phyloP scores from a whole-genome alignment of 2,888 invertebrate species.

The Diarsia mendica region DNA sequence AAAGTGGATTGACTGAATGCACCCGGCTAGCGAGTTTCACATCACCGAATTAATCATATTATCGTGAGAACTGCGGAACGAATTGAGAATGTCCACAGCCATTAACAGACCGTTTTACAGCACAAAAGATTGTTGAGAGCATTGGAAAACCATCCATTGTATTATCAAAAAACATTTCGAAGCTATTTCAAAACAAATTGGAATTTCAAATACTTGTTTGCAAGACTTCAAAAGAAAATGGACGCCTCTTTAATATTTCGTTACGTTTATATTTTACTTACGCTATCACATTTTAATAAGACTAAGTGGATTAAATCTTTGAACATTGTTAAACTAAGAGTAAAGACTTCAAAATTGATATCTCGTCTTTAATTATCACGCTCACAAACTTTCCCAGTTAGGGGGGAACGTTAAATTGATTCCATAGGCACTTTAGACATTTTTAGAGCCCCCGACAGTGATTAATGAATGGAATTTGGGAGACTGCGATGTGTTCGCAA shows the following conservation, averaged over 20 bases:
- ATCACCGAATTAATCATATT: conserved; percentile 43
- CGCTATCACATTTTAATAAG: conserved; percentile 60
- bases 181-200: conserved; percentile 21
- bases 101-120: conserved; percentile 14
- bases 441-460: conserved; percentile 88
- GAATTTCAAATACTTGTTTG: conserved; percentile 16
- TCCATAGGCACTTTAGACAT: conserved; percentile 86
- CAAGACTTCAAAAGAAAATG: conserved; percentile 31
- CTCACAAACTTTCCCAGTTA: conserved; percentile 82
- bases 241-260: conserved; percentile 11
- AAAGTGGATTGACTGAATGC: conserved; percentile 65
- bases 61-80: conserved; percentile 42
- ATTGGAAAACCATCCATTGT: conserved; percentile 2
- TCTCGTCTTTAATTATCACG: conserved; percentile 86
- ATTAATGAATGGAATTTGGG: conserved; percentile 88
- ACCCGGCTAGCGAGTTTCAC: conserved; percentile 52
- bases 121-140: background rate
- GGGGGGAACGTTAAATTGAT: conserved; percentile 87
- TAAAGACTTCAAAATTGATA: conserved; percentile 81
- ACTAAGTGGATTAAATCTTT: conserved; percentile 67
- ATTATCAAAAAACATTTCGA: conserved; percentile 10
- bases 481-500: conserved; percentile 78
- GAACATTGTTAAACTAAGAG: conserved; percentile 70
- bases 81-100: conserved; percentile 39
- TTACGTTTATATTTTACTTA: conserved; percentile 28